phyloP scores from a whole-genome alignment of 2,888 invertebrate species.

The Trichopoda pennipes region DNA sequence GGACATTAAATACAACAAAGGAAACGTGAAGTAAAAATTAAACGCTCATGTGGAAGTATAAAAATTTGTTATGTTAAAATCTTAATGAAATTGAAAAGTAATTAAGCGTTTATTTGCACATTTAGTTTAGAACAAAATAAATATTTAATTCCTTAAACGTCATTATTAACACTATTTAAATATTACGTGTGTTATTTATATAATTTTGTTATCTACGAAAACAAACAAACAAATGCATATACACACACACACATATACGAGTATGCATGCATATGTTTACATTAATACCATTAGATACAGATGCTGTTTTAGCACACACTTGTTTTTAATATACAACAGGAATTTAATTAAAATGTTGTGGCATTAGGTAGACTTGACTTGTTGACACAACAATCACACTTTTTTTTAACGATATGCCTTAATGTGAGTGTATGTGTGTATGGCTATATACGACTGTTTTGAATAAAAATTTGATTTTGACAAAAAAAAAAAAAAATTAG shows the following conservation, averaged over 20 bases:
- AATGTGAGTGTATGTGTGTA: neutral
- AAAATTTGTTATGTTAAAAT: constrained; percentile 4
- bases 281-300: neutral
- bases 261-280: neutral
- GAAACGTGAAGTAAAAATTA: neutral
- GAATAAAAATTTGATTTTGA: neutral
- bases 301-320: neutral
- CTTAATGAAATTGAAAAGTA: constrained; percentile 31
- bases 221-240: neutral
- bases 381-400: constrained; percentile 6
- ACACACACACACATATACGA: neutral
- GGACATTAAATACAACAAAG: neutral
- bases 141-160: constrained; percentile 15
- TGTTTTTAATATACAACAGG: neutral
- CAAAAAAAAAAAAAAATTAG: neutral
- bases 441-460: neutral
- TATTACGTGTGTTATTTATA: neutral
- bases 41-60: too few species aligned
- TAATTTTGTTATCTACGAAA: neutral
- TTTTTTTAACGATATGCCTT: neutral
- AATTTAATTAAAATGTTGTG: constrained; percentile 13
- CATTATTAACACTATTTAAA: neutral
- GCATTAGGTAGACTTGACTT: constrained; percentile 3
- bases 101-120: constrained; percentile 16
- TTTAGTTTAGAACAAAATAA: constrained; percentile 35